Evolutionary conservation across 2,888 invertebrate genomes (phyloP), one percentile per base, ranked within the genome.

Genomic region (Homarus gammarus): DNA sequence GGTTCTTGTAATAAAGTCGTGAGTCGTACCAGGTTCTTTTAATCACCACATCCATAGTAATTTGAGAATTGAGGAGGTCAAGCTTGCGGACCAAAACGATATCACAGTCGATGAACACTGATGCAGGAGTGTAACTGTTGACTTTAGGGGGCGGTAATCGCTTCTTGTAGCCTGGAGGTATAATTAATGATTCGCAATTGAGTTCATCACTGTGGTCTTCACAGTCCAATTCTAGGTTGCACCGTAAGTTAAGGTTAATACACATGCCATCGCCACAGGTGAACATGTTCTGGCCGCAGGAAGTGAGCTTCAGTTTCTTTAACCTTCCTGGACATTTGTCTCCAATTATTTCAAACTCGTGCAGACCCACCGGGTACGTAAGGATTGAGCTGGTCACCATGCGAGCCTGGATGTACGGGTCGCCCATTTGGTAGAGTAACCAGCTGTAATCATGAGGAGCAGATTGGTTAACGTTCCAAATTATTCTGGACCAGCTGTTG

Each of bases 1-100:
- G 78, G 78, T 86, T 86, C 78, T 86, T 86, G 51, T 78, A 86
- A n/a, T 27, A 44, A 27, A 86, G 49, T 10, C 86, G 77, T 22
- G 86, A 86, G 79, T 86, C 86, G 10, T 61, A 75, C 86, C 86
- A 86, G 0, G 68, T 79, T 5, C 78, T 36, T n/a, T n/a, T 86
- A 31, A 79, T 12, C 0, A 70, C 49, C 49, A 78, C 18, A 36
- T 86, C 86, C 27, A 86, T 27, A 6, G 36, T 27, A 22, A 86
- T 36, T 15, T 68, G 61, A 2, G 86, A 70, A 27, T 70, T 40
- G 33, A 86, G 36, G 1, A 86, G 51, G 49, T 77, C 79, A 6
- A 86, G 79, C 40, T 51, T 64, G 33, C 86, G 49, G 27, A 86
- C 40, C 1, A 86, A 31, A 5, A 49, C 31, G n/a, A 86, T 85